Evolutionary conservation across 2,113 vertebrate genomes (phyloP).

Genomic region (Sinocyclocheilus maitianheensis): DNA sequence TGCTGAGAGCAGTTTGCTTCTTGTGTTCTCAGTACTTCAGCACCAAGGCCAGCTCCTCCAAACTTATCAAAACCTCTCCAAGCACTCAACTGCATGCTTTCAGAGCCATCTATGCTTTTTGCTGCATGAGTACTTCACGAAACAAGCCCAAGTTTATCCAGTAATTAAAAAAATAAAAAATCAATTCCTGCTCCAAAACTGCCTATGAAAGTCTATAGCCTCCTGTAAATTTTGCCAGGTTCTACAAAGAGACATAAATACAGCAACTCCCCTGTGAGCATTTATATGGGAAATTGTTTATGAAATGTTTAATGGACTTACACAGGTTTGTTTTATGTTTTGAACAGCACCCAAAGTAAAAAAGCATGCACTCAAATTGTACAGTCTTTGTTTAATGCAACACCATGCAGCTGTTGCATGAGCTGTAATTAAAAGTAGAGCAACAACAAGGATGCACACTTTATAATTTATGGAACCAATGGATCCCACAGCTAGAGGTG

Average conservation of each 20-base stretch:
- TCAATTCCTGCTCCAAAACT: background rate
- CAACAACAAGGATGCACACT: constrained; percentile 6
- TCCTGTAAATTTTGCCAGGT: constrained; percentile 1
- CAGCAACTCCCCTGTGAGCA: constrained; percentile 7
- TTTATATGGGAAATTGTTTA: constrained; percentile 65
- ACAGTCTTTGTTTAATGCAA: constrained; percentile 15
- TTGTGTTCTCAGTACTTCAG: constrained; percentile 53
- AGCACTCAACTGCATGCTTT: background rate
- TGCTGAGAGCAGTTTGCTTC: background rate
- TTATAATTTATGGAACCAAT: constrained; percentile 23
- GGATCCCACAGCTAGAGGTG: background rate
- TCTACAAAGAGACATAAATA: constrained; percentile 27
- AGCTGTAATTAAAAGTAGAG: constrained; percentile 22
- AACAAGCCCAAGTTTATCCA: constrained; percentile 23
- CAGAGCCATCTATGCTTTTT: constrained; percentile 14
- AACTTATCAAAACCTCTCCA: constrained; percentile 21
- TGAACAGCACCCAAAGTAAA: constrained; percentile 47
- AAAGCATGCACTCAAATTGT: constrained; percentile 49
- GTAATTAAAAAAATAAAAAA: background rate
- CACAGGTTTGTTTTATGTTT: constrained; percentile 60
- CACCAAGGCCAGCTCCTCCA: constrained; percentile 62
- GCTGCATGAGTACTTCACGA: constrained; percentile 1
- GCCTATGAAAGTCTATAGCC: background rate
- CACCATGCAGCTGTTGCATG: constrained; percentile 26
- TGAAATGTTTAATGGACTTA: constrained; percentile 68